Evolutionary conservation across 1,140 invertebrate genomes (phyloP).

Genomic region (Anoplolepis gracilipes): DNA sequence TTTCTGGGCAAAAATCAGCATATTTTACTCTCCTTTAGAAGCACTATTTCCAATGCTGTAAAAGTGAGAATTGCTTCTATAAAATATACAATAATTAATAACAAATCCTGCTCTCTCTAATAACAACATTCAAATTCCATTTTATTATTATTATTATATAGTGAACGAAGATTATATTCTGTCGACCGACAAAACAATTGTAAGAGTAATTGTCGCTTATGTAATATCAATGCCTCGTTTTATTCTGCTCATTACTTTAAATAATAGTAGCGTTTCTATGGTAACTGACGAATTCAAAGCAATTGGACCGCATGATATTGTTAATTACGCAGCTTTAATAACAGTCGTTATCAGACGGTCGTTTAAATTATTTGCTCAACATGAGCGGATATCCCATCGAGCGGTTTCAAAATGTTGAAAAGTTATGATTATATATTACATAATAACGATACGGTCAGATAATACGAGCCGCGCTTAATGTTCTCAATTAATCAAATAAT

Average conservation of each 20-base stretch:
- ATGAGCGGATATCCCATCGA: background rate
- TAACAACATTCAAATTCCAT: background rate
- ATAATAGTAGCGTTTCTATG: conserved; percentile 40
- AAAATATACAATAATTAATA: background rate
- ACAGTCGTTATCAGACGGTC: conserved; percentile 48
- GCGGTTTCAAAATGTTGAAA: conserved; percentile 35
- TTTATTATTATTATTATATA: too few relatives aligned
- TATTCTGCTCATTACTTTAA: conserved; percentile 55
- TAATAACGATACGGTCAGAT: background rate
- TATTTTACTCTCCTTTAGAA: too few relatives aligned
- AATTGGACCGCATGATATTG: conserved; percentile 26
- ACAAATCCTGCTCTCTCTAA: background rate
- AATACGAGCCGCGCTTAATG: background rate
- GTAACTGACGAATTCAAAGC: conserved; percentile 26
- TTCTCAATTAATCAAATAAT: background rate
- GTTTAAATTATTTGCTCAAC: conserved; percentile 47
- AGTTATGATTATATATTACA: conserved; percentile 35
- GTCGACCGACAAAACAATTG: background rate
- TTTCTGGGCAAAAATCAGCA: too few relatives aligned
- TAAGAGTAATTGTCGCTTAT: conserved; percentile 50
- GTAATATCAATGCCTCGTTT: conserved; percentile 29
- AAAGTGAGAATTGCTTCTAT: background rate
- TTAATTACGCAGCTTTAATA: conserved; percentile 59
- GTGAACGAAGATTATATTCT: background rate
- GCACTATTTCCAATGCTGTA: background rate